Conservation (phyloP, 2,888 invertebrate species). For the Antheraea yamamai region DNA sequence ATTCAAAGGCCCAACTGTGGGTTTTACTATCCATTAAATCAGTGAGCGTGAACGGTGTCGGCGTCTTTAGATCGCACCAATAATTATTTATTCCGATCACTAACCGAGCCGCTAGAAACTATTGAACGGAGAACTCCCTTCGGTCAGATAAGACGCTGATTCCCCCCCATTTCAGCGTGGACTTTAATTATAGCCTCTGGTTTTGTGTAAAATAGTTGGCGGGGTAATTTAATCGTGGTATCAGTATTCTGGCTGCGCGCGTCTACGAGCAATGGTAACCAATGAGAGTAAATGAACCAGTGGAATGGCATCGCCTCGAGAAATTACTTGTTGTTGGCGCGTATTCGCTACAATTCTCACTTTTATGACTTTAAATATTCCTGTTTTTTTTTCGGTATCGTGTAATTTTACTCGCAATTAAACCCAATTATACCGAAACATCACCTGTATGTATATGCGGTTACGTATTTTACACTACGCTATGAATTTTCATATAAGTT, state of each 20-base stretch:
- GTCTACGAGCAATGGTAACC: constrained; percentile 57
- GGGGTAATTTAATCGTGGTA: constrained; percentile 77
- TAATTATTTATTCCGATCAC: constrained; percentile 82
- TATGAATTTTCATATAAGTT: too few species aligned
- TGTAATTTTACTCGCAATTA: background rate
- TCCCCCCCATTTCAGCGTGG: constrained; percentile 76
- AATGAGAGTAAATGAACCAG: constrained; percentile 47
- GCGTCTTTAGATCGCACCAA: constrained; percentile 73
- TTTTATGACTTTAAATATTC: background rate
- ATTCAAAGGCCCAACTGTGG: background rate
- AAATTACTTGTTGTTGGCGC: constrained; percentile 44
- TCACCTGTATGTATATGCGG: too few species aligned
- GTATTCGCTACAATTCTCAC: constrained; percentile 42
- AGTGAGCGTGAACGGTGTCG: background rate
- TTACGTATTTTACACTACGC: too few species aligned
- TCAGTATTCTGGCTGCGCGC: constrained; percentile 74
- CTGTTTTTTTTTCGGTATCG: background rate
- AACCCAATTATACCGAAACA: too few species aligned
- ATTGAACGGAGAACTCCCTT: constrained; percentile 78
- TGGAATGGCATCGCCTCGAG: constrained; percentile 42
- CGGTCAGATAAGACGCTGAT: constrained; percentile 82
- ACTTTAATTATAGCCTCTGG: constrained; percentile 80
- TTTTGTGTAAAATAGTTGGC: constrained; percentile 81
- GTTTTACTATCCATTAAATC: background rate
- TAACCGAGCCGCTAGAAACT: constrained; percentile 70